Conservation (phyloP, 2,888 invertebrate genomes). For the Falcaria lacertinaria region DNA sequence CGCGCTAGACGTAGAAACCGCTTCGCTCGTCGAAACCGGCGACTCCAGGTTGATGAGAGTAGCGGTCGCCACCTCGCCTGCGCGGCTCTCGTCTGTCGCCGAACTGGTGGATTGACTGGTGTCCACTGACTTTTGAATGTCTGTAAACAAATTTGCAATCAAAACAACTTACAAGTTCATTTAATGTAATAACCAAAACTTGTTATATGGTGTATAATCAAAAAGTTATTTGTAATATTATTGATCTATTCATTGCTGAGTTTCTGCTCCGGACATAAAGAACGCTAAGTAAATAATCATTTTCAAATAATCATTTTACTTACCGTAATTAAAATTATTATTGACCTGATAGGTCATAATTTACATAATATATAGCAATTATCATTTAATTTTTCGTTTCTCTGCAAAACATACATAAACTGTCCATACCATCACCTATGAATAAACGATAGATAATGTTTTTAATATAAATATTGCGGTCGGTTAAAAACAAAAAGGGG, state of each 20-base stretch:
- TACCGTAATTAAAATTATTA: no score
- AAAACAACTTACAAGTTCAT: no score
- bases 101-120: constrained; percentile 68
- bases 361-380: no score
- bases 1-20: constrained; percentile 27
- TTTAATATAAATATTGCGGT: constrained; percentile 2
- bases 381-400: no score
- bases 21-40: constrained; percentile 49
- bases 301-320: no score
- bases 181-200: no score
- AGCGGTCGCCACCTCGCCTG: constrained; percentile 63
- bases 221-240: no score
- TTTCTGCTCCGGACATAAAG: no score
- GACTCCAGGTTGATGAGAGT: constrained; percentile 69
- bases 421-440: not conserved
- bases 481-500: not conserved
- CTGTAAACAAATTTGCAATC: constrained; percentile 27
- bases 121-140: constrained; percentile 60
- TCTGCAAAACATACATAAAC: not conserved
- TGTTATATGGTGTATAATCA: no score
- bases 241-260: no score
- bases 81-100: constrained; percentile 52
- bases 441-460: constrained; percentile 6
- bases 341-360: no score
- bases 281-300: no score